Conservation (phyloP, 64 coral and sea anemone species). For the Pocillopora damicornis region DNA sequence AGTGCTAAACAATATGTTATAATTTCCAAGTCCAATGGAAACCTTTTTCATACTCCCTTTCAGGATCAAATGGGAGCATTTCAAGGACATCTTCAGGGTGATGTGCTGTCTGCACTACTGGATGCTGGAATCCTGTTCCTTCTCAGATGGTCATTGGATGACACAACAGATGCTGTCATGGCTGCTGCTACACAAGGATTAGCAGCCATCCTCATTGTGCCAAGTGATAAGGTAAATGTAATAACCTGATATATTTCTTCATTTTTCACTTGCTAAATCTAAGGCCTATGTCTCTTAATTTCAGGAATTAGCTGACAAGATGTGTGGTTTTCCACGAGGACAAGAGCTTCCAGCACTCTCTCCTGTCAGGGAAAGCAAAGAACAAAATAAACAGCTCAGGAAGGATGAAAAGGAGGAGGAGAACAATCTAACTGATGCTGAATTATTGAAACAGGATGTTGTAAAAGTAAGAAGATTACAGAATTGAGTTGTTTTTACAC, state of each 20-base stretch:
- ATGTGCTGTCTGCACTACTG: conserved; percentile 65
- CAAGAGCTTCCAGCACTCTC: conserved; percentile 58
- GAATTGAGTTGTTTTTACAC: too few species aligned
- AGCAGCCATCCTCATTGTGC: conserved; percentile 60
- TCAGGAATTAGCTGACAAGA: conserved; percentile 40
- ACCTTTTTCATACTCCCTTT: neutral
- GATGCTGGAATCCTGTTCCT: conserved; percentile 88
- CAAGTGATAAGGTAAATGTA: conserved; percentile 65
- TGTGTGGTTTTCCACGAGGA: conserved; percentile 74
- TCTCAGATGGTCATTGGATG: conserved; percentile 93
- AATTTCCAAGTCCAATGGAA: neutral
- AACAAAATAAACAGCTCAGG: conserved; percentile 1
- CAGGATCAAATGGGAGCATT: conserved; percentile 64
- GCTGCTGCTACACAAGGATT: conserved; percentile 73
- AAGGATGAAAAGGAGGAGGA: conserved; percentile 30
- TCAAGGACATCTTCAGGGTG: conserved; percentile 49
- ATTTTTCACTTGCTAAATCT: neutral
- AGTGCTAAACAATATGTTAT: neutral
- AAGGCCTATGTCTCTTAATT: neutral
- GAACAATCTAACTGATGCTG: conserved; percentile 61
- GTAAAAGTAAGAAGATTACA: conserved; percentile 51
- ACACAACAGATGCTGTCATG: conserved; percentile 68
- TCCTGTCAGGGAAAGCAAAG: conserved; percentile 6
- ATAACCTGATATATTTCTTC: neutral
- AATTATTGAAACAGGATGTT: conserved; percentile 81